phyloP scores from a whole-genome alignment of 1,140 invertebrate species.

The Drosophila parvula region DNA sequence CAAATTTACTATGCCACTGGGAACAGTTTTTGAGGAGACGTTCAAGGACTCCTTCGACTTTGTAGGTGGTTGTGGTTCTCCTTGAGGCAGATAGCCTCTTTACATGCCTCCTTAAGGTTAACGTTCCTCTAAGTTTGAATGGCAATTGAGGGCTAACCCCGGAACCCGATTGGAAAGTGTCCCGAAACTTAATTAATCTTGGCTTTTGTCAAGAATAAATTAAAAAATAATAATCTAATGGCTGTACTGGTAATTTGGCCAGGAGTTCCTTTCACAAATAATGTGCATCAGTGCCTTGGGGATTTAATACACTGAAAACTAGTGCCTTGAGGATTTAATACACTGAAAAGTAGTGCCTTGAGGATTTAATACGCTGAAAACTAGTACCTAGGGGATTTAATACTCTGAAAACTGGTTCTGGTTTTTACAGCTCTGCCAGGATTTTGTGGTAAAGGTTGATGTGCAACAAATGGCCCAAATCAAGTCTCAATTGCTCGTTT shows the following conservation, averaged over 20 bases:
- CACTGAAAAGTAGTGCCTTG: not conserved
- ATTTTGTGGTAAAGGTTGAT: not conserved
- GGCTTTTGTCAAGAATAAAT: not conserved
- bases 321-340: constrained; percentile 8
- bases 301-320: constrained; percentile 12
- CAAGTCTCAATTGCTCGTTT: not conserved
- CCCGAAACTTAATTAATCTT: no score
- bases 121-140: constrained; percentile 29
- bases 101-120: constrained; percentile 18
- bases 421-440: constrained; percentile 10
- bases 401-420: not conserved
- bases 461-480: not conserved
- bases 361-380: constrained; percentile 12
- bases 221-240: not conserved
- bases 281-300: not conserved
- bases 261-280: not conserved
- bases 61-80: not conserved
- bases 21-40: constrained; percentile 24
- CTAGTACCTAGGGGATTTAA: constrained; percentile 8
- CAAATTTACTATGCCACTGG: constrained; percentile 43
- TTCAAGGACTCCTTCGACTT: not conserved
- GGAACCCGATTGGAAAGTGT: not conserved
- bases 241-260: not conserved
- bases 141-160: not conserved
- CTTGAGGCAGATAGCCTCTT: constrained; percentile 7